These are phyloP conservation scores for Marcusenius ussheri DNA, from an alignment of 2,113 vertebrate species.

Conservation along the genomic window DNA sequence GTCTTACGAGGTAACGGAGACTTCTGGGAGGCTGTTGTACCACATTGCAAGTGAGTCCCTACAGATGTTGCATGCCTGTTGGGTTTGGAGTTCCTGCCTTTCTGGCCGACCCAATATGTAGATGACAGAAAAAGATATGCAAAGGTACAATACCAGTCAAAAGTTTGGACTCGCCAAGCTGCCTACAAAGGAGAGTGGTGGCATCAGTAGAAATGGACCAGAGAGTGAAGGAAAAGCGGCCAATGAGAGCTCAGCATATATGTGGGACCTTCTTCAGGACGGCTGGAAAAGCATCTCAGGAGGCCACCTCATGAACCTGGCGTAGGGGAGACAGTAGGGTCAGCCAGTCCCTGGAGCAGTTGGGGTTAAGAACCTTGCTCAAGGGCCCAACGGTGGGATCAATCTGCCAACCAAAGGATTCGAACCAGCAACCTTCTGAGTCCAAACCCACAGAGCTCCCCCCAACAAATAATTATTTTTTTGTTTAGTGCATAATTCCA, in stretches of 20 bases:
- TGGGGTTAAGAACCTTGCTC: background rate
- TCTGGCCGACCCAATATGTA: background rate
- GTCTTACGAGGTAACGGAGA: constrained; percentile 49
- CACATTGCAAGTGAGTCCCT: constrained; percentile 42
- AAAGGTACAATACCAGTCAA: background rate
- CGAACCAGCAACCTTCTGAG: background rate
- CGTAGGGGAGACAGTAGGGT: background rate
- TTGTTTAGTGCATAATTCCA: background rate
- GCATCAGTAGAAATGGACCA: background rate
- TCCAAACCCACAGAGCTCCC: background rate
- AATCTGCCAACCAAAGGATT: background rate
- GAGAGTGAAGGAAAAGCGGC: background rate
- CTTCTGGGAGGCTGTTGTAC: constrained; percentile 53
- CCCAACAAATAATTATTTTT: background rate
- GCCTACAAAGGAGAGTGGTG: background rate
- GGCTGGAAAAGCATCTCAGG: background rate
- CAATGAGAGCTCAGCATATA: background rate
- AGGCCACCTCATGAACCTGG: background rate
- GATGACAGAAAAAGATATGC: background rate
- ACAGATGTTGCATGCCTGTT: background rate
- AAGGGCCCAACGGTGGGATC: background rate
- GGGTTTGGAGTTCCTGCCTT: background rate
- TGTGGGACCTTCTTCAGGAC: background rate
- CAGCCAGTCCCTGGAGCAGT: background rate
- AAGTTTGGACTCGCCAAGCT: background rate